Evolutionary conservation across 2,113 vertebrate genomes (phyloP).

Genomic region (Siniperca knerii): DNA sequence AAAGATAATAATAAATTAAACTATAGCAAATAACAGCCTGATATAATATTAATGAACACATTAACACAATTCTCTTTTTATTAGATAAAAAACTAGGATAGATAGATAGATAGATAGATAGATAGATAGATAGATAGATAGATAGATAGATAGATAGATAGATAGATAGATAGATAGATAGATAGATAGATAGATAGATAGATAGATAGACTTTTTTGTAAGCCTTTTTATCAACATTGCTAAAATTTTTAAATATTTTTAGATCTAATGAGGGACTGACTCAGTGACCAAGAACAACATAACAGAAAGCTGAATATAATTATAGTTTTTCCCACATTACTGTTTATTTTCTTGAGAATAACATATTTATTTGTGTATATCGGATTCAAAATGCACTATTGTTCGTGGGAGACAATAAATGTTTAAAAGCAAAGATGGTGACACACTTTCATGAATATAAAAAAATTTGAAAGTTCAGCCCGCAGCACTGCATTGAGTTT

Average conservation of each 20-base stretch:
- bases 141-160: constrained; percentile 12
- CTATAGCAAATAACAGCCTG: not conserved
- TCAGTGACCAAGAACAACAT: not conserved
- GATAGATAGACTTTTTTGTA: not conserved
- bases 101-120: constrained; percentile 12
- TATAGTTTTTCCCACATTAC: not conserved
- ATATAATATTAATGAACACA: not conserved
- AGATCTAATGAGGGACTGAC: no score
- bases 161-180: constrained; percentile 17
- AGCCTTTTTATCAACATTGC: no score
- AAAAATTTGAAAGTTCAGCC: constrained; percentile 12
- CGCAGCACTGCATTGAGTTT: not conserved
- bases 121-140: constrained; percentile 15
- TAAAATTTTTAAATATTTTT: no score
- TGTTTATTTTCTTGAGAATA: not conserved
- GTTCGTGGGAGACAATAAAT: not conserved
- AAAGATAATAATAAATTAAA: not conserved
- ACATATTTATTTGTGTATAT: not conserved
- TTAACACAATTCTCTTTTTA: not conserved
- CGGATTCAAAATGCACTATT: not conserved
- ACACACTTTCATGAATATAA: constrained; percentile 34
- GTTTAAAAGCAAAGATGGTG: not conserved
- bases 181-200: constrained; percentile 35
- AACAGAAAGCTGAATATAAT: not conserved
- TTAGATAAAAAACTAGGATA: not conserved